Evolutionary conservation across 2,797 vertebrate genomes (phyloP), one percentile per base, ranked within the genome.

Genomic region (Phataginus tetradactyla): DNA sequence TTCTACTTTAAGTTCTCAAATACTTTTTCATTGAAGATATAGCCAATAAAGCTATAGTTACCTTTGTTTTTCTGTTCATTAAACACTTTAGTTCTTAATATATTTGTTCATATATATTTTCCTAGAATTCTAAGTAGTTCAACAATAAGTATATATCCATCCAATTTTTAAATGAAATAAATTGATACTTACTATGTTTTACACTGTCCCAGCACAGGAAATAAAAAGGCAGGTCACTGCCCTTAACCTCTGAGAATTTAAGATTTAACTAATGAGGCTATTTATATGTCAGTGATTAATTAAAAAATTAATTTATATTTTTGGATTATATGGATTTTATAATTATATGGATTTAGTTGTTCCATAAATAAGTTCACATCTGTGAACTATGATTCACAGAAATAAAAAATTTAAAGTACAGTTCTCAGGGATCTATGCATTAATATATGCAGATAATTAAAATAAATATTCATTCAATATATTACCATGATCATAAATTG

Each of bases 381-480:
- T 71, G 10, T 51, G 17, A 75, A 75, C 7, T n/a, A 17, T 63
- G 79, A 25, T 83, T 85, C 83, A 68, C 17, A 94, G 51, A 79
- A 45, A 77, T 92, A 32, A 80, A 92, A 89, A 91, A 18, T 64
- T 49, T 15, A 78, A 77, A 64, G 20, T 68, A 23, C 39, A 34
- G 1, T 77, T 71, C 18, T 91, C 42, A 88, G 61, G 8, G n/a
- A 87, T 66, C 23, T 80, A 7, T 55, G 11, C 85, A 49, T 79
- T 79, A 69, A 61, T 89, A 64, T 51, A 71, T n/a, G 27, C 21
- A 59, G 17, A 64, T 7, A 64, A 1, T 66, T 45, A 79, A 18
- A 94, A 84, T 86, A 96, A 92, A 81, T 90, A 80, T 59, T 81
- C 13, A 74, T 93, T 90, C n/a, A 68, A 0, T 39, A 27, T 68